phyloP scores from a whole-genome alignment of 2,888 invertebrate species.

The Polydrusus pterygomalis region DNA sequence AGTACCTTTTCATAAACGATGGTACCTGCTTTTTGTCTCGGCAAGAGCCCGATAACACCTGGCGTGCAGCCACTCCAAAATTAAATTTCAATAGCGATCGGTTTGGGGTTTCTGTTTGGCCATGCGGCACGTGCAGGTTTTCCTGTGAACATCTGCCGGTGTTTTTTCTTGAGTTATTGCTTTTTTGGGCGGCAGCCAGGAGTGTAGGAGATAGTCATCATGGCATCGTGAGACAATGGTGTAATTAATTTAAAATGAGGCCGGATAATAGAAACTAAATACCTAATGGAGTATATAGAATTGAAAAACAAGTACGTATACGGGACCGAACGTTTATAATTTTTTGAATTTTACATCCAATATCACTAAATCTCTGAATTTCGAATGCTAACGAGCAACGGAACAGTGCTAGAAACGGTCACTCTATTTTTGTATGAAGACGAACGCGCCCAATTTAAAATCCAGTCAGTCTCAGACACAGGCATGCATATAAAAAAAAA shows the following conservation, averaged over 20 bases:
- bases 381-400: too few species aligned
- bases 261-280: too few species aligned
- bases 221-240: not conserved
- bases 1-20: conserved; percentile 19
- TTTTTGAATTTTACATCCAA: too few species aligned
- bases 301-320: too few species aligned
- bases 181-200: conserved; percentile 25
- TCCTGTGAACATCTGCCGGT: conserved; percentile 35
- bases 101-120: conserved; percentile 43
- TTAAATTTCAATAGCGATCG: conserved; percentile 36
- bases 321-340: too few species aligned
- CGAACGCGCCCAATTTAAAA: too few species aligned
- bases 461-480: too few species aligned
- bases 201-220: not conserved
- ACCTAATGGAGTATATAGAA: too few species aligned
- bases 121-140: conserved; percentile 43
- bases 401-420: too few species aligned
- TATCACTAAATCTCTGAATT: too few species aligned
- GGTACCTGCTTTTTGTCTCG: conserved; percentile 39
- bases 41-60: conserved; percentile 32
- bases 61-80: conserved; percentile 41
- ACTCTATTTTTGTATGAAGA: too few species aligned
- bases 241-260: not conserved
- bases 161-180: conserved; percentile 19
- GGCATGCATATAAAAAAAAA: too few species aligned